These are phyloP conservation scores for Harpalus rufipes DNA, from an alignment of 2,888 invertebrate genomes.

Conservation along the genomic window DNA sequence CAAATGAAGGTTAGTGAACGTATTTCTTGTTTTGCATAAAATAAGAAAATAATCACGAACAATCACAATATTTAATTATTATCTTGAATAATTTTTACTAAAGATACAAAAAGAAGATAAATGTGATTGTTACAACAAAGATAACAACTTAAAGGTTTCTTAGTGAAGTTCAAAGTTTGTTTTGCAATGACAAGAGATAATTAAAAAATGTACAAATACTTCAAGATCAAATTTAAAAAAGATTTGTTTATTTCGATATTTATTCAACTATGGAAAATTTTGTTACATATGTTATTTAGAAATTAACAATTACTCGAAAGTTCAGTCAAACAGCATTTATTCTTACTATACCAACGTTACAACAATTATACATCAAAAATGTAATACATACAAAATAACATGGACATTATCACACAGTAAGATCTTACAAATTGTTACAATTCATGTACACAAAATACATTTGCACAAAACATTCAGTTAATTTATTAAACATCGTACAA, in stretches of 20 bases:
- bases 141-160: not conserved
- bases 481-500: no score
- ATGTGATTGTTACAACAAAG: constrained; percentile 2
- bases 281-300: no score
- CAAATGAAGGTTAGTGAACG: constrained; percentile 64
- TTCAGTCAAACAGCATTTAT: no score
- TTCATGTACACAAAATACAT: no score
- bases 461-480: no score
- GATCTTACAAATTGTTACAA: no score
- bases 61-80: constrained; percentile 38
- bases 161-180: constrained; percentile 12
- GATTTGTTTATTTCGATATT: not conserved
- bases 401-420: no score
- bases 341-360: no score
- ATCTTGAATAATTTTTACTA: constrained; percentile 31
- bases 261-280: constrained; percentile 11
- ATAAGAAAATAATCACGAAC: constrained; percentile 34
- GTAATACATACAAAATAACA: no score
- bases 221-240: constrained; percentile 27
- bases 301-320: no score
- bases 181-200: not conserved
- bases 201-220: constrained; percentile 22
- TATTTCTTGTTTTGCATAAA: constrained; percentile 47
- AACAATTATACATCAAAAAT: no score
- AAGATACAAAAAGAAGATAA: not conserved